These are phyloP conservation scores for Perdita meconis DNA, from an alignment of 2,888 invertebrate species.

Conservation along the genomic window DNA sequence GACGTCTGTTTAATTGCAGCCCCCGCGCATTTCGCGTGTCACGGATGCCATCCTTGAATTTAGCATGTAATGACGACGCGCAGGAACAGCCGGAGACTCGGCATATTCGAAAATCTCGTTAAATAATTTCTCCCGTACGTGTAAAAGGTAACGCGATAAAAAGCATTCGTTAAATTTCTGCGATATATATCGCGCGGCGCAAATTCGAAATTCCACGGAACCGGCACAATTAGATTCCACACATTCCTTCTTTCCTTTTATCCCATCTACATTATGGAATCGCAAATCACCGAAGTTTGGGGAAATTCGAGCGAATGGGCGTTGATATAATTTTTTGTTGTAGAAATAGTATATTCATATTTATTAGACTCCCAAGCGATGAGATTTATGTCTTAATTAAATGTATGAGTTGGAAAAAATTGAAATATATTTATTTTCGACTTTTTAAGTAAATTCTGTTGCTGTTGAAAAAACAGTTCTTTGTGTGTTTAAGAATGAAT, in stretches of 20 bases:
- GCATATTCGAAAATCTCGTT: conserved; percentile 39
- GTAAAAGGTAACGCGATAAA: conserved; percentile 18
- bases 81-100: neutral
- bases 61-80: conserved; percentile 11
- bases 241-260: neutral
- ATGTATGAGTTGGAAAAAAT: too few species aligned
- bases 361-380: too few species aligned
- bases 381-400: too few species aligned
- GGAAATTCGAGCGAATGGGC: neutral
- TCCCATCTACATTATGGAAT: neutral
- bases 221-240: neutral
- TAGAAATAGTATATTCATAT: neutral
- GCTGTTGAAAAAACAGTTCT: too few species aligned
- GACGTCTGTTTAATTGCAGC: conserved; percentile 59
- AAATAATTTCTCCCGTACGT: conserved; percentile 20
- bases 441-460: too few species aligned
- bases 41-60: conserved; percentile 34
- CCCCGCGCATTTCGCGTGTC: conserved; percentile 48
- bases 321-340: neutral
- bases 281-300: neutral
- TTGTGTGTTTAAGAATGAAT: too few species aligned
- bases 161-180: conserved; percentile 26
- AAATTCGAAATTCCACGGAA: neutral
- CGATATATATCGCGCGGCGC: neutral
- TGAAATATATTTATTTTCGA: too few species aligned